Base-by-base conservation (phyloP, 2,888 invertebrate genomes). In the Polyploca ridens region DNA sequence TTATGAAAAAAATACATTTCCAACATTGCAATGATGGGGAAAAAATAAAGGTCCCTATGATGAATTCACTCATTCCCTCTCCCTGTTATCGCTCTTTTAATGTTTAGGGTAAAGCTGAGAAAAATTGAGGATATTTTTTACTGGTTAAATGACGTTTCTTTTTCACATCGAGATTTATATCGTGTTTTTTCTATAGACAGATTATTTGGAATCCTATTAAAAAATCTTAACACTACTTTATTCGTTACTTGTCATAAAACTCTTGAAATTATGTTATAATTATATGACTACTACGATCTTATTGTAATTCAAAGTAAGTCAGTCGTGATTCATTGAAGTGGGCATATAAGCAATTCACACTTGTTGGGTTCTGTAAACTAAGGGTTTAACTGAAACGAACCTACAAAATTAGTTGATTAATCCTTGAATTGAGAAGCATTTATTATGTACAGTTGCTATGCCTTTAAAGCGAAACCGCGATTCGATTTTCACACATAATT, bases 91-190 rank as follows among this genome's bases (percentile, higher is more conserved):
- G 41, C 38, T 41, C 41, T 41, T 41, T 61, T 61, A 44, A 27
- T 61, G 44, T 14, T n/a, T 13, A 11, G 61, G 41, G 16, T 16
- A n/a, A 41, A 44, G 27, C 19, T 19, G 61, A 41, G 61, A 41
- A 61, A 61, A 61, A 27, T 44, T 41, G 13, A 41, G 61, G 41
- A 61, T 41, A 61, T 61, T 61, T 60, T 61, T 61, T 27, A 44
- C 61, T 27, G 5, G 27, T 44, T 44, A 19, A 61, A 61, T 61
- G 35, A 61, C 61, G 61, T 61, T 41, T 61, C 44, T 14, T 44
- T 61, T 41, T 41, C 27, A n/a, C 13, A 13, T 41, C 16, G 19
- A 19, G 60, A 14, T 49, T 49, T 49, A 3, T n/a, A 54, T 2
- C 19, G 7, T 16, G 19, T 54, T 19, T 54, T 54, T 19, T 16